These are phyloP conservation scores for Corythoichthys haematopterus DNA, from an alignment of 2,113 vertebrate genomes.

Conservation along the genomic window DNA sequence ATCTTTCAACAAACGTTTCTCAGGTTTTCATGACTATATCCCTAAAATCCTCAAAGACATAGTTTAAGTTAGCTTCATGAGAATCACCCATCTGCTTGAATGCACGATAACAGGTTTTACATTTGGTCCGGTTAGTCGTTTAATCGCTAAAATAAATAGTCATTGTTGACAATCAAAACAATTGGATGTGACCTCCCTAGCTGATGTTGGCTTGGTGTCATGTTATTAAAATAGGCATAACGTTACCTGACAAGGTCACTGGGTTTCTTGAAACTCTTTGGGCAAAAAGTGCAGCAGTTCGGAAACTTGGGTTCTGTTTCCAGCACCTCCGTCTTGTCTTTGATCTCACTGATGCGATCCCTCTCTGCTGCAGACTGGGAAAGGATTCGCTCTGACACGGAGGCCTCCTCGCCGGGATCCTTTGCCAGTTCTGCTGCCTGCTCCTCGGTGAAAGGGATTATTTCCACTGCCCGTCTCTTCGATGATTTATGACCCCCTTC, in stretches of 20 bases:
- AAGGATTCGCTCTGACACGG: slow-evolving; percentile 92
- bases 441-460: slow-evolving; percentile 95
- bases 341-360: slow-evolving; percentile 94
- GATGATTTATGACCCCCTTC: slow-evolving; percentile 71
- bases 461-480: slow-evolving; percentile 81
- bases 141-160: too few species aligned
- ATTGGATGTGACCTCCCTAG: too few species aligned
- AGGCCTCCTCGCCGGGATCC: slow-evolving; percentile 84
- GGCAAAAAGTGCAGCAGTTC: slow-evolving; percentile 90
- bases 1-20: too few species aligned
- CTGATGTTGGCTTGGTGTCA: background rate
- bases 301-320: slow-evolving; percentile 91
- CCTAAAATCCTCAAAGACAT: too few species aligned
- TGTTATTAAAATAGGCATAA: background rate
- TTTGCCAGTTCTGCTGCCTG: slow-evolving; percentile 92
- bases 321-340: slow-evolving; percentile 86
- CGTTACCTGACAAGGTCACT: slow-evolving; percentile 92
- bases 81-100: too few species aligned
- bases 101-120: too few species aligned
- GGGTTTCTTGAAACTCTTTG: slow-evolving; percentile 98
- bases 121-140: too few species aligned
- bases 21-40: too few species aligned
- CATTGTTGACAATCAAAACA: too few species aligned
- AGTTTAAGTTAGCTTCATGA: too few species aligned
- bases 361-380: slow-evolving; percentile 93